These are phyloP conservation scores for Hanleya hanleyi DNA, from an alignment of 2,888 invertebrate species.

Conservation along the genomic window DNA sequence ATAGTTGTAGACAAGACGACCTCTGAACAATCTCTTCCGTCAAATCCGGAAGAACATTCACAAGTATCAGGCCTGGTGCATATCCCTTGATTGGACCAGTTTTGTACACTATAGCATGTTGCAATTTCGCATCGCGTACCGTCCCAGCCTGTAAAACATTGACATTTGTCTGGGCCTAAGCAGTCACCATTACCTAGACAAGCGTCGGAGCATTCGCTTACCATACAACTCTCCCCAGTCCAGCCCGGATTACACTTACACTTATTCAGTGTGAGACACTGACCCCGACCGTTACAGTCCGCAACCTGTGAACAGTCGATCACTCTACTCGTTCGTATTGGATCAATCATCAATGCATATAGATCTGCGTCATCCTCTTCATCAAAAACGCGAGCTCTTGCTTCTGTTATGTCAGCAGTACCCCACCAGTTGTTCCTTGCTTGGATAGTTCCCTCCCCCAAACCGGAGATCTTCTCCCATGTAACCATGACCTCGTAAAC, in stretches of 20 bases:
- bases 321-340: constrained; percentile 21
- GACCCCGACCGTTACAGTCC: constrained; percentile 37
- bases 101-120: constrained; percentile 26
- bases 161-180: constrained; percentile 42
- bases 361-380: constrained; percentile 16
- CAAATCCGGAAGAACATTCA: constrained; percentile 17
- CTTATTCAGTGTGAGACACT: constrained; percentile 36
- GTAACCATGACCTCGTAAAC: constrained; percentile 29
- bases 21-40: constrained; percentile 15
- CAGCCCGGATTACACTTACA: constrained; percentile 37
- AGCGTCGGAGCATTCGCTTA: constrained; percentile 33
- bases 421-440: constrained; percentile 42
- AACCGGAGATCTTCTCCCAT: no score
- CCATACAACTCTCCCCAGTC: constrained; percentile 31
- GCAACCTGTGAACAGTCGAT: constrained; percentile 34
- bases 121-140: constrained; percentile 34
- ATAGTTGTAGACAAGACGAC: no score
- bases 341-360: constrained; percentile 18
- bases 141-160: constrained; percentile 40
- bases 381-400: constrained; percentile 26
- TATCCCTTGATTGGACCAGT: constrained; percentile 25
- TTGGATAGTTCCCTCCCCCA: constrained; percentile 19
- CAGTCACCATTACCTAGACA: constrained; percentile 44
- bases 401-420: constrained; percentile 16
- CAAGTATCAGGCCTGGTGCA: constrained; percentile 21